Evolutionary conservation across 2,113 vertebrate genomes (phyloP).

Genomic region (Erpornis zantholeuca): DNA sequence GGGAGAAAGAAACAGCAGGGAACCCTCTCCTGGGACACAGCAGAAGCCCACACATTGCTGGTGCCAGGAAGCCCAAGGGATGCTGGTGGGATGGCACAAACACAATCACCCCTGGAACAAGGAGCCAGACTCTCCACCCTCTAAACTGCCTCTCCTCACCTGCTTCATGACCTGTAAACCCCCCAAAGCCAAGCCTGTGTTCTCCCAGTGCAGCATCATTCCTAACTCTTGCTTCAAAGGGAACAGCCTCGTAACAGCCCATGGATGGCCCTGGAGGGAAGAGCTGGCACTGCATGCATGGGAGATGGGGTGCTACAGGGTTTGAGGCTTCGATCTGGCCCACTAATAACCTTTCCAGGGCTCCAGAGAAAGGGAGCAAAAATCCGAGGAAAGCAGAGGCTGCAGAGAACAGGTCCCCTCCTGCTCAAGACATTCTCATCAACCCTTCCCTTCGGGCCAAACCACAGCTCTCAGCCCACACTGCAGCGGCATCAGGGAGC

Average conservation of each 20-base stretch:
- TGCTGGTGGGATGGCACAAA: background rate
- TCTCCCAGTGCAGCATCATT: background rate
- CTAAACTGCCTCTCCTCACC: background rate
- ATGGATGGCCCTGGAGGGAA: background rate
- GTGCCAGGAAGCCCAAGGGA: background rate
- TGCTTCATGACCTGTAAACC: background rate
- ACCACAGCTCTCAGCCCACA: background rate
- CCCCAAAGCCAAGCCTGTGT: background rate
- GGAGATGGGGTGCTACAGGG: background rate
- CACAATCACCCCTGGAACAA: background rate
- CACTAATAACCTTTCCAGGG: background rate
- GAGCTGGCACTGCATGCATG: rapidly evolving
- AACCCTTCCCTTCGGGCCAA: background rate
- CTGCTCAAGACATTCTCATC: background rate
- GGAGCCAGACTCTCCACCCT: background rate
- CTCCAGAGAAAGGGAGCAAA: background rate
- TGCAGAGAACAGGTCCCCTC: background rate
- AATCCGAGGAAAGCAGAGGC: background rate
- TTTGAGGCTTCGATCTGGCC: background rate
- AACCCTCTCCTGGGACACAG: background rate
- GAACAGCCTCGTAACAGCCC: background rate
- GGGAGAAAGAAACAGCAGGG: background rate
- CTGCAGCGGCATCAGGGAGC: background rate
- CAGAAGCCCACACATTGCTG: background rate
- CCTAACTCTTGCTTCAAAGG: background rate